Evolutionary conservation across 2,888 invertebrate genomes (phyloP).

Genomic region (Pyrrhopygopsis socrates): DNA sequence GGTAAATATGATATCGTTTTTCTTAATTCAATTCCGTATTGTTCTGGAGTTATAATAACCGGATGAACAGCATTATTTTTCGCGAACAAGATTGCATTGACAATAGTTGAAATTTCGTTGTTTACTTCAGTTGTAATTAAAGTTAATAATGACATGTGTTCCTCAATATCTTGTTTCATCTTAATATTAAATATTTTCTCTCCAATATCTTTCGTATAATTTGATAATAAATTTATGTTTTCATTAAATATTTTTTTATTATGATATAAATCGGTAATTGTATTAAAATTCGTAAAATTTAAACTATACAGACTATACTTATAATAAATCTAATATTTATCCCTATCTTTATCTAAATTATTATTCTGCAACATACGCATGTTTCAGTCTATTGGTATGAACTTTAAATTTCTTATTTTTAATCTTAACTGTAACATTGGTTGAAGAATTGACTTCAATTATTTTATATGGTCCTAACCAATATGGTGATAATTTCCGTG

Average conservation of each 20-base stretch:
- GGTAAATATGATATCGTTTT: constrained; percentile 72
- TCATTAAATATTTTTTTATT: constrained; percentile 55
- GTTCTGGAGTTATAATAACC: constrained; percentile 64
- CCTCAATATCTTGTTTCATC: constrained; percentile 74
- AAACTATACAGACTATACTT: constrained; percentile 23
- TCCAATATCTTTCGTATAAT: constrained; percentile 63
- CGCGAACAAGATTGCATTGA: constrained; percentile 46
- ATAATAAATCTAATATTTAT: too few species aligned
- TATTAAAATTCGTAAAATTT: constrained; percentile 69
- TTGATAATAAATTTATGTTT: constrained; percentile 21
- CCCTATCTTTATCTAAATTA: background rate
- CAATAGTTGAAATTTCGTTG: constrained; percentile 60
- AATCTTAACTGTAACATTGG: constrained; percentile 71
- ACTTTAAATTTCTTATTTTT: constrained; percentile 63
- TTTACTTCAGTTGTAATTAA: constrained; percentile 70
- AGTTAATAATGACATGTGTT: constrained; percentile 73
- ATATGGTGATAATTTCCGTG: constrained; percentile 45
- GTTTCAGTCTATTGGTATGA: constrained; percentile 28
- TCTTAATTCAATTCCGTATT: constrained; percentile 56
- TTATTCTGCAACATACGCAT: constrained; percentile 77
- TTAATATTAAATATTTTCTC: constrained; percentile 37
- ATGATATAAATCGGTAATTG: constrained; percentile 62
- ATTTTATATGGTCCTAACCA: constrained; percentile 64
- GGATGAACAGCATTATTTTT: constrained; percentile 76
- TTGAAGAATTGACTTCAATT: constrained; percentile 66